phyloP scores from a whole-genome alignment of 2,797 vertebrate species.

The Neosalanx taihuensis region DNA sequence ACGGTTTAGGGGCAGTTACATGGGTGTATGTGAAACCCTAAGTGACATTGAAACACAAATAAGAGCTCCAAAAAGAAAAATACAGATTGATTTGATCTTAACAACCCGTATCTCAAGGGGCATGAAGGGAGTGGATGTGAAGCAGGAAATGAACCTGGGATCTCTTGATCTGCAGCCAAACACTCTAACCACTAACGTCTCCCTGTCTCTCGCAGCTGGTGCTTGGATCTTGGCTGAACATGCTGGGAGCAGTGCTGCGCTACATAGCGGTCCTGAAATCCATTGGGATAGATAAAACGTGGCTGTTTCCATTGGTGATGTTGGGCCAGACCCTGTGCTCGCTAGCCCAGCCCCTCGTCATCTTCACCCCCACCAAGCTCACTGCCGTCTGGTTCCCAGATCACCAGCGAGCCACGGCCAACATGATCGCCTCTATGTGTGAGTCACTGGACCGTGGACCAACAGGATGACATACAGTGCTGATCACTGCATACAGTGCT shows the following conservation, averaged over 20 bases:
- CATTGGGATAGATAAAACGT: not conserved
- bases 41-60: too few species aligned
- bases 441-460: not conserved
- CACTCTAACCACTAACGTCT: not conserved
- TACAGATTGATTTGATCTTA: too few species aligned
- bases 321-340: slow-evolving; percentile 84
- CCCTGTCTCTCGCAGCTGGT: slow-evolving; percentile 73
- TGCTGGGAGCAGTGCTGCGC: slow-evolving; percentile 77
- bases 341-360: slow-evolving; percentile 86
- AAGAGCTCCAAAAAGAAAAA: too few species aligned
- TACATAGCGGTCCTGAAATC: slow-evolving; percentile 48
- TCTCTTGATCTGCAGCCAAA: not conserved
- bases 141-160: too few species aligned
- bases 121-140: too few species aligned
- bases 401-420: slow-evolving; percentile 89
- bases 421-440: slow-evolving; percentile 88
- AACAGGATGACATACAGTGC: too few species aligned
- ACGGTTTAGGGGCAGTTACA: too few species aligned
- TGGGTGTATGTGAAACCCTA: too few species aligned
- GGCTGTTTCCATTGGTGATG: slow-evolving; percentile 64
- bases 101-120: too few species aligned
- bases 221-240: slow-evolving; percentile 87
- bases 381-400: slow-evolving; percentile 95
- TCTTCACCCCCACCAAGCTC: slow-evolving; percentile 91
- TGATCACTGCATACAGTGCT: too few species aligned